phyloP scores from a whole-genome alignment of 30 jellyfish, hydroid and myxozoan genomes.

The Phacellophora camtschatica region DNA sequence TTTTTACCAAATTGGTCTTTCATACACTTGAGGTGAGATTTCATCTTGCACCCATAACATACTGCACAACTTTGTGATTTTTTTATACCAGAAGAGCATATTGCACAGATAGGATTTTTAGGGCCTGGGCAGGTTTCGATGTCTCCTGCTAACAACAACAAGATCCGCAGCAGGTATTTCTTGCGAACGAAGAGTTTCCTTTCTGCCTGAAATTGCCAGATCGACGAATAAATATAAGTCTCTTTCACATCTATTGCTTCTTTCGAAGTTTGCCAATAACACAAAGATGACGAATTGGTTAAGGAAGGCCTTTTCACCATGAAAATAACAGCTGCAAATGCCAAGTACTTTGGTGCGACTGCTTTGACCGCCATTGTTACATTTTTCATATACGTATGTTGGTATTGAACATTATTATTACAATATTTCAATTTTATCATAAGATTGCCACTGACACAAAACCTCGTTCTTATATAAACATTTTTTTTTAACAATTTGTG shows the following conservation, averaged over 20 bases:
- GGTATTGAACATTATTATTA: too few species aligned
- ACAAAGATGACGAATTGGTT: conserved; percentile 45
- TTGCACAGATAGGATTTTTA: conserved; percentile 41
- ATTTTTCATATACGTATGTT: too few species aligned
- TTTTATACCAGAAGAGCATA: conserved; percentile 51
- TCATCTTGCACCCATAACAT: conserved; percentile 31
- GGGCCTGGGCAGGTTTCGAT: conserved; percentile 49
- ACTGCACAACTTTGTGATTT: conserved; percentile 53
- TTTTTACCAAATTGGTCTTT: conserved; percentile 22
- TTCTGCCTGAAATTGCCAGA: conserved; percentile 30
- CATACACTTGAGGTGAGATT: conserved; percentile 43
- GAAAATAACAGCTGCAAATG: conserved; percentile 53
- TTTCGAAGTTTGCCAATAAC: conserved; percentile 53
- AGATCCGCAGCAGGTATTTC: conserved; percentile 48
- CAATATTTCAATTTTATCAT: too few species aligned
- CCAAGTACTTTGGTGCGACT: conserved; percentile 46
- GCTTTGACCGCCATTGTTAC: conserved; percentile 60
- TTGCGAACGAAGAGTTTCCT: conserved; percentile 5
- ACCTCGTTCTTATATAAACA: too few species aligned
- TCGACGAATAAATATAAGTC: conserved; percentile 30
- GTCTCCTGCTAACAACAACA: conserved; percentile 55
- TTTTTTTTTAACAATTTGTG: too few species aligned
- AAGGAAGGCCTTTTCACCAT: conserved; percentile 47
- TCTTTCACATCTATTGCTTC: conserved; percentile 30
- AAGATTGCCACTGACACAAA: too few species aligned